These are phyloP conservation scores for Salarias fasciatus DNA, from an alignment of 2,797 vertebrate species.

Conservation along the genomic window DNA sequence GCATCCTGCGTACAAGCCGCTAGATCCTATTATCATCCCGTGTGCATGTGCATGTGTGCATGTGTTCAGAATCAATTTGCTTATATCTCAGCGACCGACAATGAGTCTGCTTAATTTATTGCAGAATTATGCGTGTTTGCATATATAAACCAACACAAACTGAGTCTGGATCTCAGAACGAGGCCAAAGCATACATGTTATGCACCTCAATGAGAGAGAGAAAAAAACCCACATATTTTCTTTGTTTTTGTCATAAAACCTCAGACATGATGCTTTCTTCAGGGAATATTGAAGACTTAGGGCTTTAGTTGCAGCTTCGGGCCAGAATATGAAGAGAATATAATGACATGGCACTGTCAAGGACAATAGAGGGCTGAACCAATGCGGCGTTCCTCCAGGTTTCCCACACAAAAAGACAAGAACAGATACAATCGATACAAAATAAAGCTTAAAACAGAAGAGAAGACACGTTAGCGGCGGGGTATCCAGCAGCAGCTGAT, in stretches of 20 bases:
- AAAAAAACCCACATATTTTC: not conserved
- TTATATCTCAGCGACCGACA: conserved; percentile 12
- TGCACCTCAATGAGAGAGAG: not conserved
- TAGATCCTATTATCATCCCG: conserved; percentile 25
- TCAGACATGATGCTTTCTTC: not conserved
- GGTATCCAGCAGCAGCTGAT: conserved; percentile 40
- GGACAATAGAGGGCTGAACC: conserved; percentile 62
- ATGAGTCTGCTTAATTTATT: conserved; percentile 1
- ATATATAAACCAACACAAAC: not conserved
- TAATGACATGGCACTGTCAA: conserved; percentile 67
- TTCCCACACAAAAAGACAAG: conserved; percentile 57
- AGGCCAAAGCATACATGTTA: not conserved
- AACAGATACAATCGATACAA: conserved; percentile 75
- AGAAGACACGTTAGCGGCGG: too few relatives aligned
- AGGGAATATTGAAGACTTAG: not conserved
- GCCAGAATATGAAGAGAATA: conserved; percentile 46
- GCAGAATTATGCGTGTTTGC: not conserved
- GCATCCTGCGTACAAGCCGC: conserved; percentile 47
- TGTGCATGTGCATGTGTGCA: conserved; percentile 12
- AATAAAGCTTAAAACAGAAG: conserved; percentile 67
- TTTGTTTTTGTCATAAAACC: not conserved
- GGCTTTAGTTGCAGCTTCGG: conserved; percentile 1
- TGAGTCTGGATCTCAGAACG: not conserved
- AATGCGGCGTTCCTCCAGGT: conserved; percentile 67
- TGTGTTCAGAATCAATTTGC: not conserved